Conservation (phyloP, 1,140 invertebrate species). For the Goniozus legneri region DNA sequence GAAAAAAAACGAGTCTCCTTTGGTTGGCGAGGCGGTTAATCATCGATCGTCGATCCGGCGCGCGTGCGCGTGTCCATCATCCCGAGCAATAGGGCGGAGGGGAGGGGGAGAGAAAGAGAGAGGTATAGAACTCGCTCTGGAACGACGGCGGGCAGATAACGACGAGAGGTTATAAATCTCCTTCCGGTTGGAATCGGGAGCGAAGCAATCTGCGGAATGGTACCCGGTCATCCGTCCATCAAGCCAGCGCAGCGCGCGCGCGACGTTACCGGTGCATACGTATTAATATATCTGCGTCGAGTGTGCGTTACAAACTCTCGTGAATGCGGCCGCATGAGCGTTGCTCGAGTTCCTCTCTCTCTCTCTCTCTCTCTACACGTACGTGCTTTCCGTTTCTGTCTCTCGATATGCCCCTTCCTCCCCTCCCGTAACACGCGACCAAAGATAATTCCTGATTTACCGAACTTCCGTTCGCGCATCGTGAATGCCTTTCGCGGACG, state of each 20-base stretch:
- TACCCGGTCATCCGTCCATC: conserved; percentile 53
- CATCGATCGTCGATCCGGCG: too few species aligned
- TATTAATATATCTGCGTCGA: conserved; percentile 30
- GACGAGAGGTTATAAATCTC: conserved; percentile 52
- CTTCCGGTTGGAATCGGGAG: conserved; percentile 48
- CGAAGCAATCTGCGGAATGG: conserved; percentile 55
- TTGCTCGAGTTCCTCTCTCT: too few species aligned
- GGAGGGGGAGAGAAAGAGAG: conserved; percentile 5
- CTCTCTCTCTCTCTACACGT: conserved; percentile 8
- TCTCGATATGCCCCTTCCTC: too few species aligned
- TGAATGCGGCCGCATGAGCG: not conserved
- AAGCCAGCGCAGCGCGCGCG: conserved; percentile 36
- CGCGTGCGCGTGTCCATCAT: too few species aligned
- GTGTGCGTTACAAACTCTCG: conserved; percentile 7
- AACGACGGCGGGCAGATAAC: conserved; percentile 43
- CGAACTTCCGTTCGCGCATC: conserved; percentile 24
- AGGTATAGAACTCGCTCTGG: conserved; percentile 16
- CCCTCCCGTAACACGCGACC: too few species aligned
- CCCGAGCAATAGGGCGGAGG: too few species aligned
- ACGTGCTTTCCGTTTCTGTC: too few species aligned
- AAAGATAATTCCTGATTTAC: conserved; percentile 56
- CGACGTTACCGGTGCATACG: conserved; percentile 27
- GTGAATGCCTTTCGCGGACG: too few species aligned
- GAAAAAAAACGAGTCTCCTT: too few species aligned
- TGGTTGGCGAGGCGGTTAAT: too few species aligned